These are phyloP conservation scores for Gymnopithys bicolor DNA, from an alignment of 2,797 vertebrate genomes.

Conservation along the genomic window DNA sequence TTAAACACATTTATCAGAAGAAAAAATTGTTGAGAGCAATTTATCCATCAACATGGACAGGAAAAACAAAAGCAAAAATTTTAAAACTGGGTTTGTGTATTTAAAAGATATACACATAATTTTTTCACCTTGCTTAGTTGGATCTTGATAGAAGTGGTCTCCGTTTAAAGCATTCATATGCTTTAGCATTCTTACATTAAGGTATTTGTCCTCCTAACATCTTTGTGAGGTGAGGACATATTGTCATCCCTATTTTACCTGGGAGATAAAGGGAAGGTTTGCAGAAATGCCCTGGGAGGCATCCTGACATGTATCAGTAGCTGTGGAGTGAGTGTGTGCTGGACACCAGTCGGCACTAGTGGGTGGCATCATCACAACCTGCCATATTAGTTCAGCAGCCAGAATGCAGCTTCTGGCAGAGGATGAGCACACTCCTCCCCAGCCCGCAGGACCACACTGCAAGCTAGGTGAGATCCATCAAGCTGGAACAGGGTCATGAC, in stretches of 20 bases:
- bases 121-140: neutral
- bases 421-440: accelerated
- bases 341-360: accelerated
- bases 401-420: neutral
- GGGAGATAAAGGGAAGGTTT: neutral
- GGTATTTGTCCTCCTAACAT: neutral
- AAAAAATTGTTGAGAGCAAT: neutral
- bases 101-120: neutral
- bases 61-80: neutral
- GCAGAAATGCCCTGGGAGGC: neutral
- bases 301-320: accelerated
- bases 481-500: neutral
- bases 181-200: neutral
- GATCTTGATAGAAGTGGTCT: accelerated
- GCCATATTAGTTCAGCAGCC: accelerated
- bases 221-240: neutral
- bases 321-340: neutral
- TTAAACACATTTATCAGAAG: neutral
- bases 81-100: neutral
- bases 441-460: accelerated
- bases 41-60: neutral
- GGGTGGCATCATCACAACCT: accelerated
- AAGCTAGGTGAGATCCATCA: neutral
- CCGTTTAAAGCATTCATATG: neutral
- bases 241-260: neutral